Evolutionary conservation across 1,140 invertebrate genomes (phyloP).

Genomic region (Uloborus diversus): DNA sequence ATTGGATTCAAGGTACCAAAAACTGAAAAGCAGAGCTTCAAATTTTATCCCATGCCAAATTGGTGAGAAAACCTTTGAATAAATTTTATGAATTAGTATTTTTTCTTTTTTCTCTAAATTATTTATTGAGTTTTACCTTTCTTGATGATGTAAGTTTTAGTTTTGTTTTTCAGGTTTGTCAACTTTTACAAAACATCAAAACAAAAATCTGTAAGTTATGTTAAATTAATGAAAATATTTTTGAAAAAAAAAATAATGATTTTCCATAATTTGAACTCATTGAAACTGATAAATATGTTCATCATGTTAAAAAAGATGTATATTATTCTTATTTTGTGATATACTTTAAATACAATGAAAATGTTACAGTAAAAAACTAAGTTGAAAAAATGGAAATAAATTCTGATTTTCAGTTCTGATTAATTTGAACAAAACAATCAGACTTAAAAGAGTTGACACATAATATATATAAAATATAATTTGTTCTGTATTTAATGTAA

Average conservation of each 20-base stretch:
- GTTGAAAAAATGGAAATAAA: too few relatives aligned
- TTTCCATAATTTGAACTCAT: too few relatives aligned
- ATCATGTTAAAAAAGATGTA: neutral
- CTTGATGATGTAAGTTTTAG: neutral
- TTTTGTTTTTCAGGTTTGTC: slow-evolving; percentile 5
- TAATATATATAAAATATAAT: too few relatives aligned
- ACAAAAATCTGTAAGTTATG: neutral
- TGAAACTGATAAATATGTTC: too few relatives aligned
- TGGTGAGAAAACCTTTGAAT: slow-evolving; percentile 9
- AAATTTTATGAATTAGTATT: neutral
- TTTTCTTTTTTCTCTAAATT: neutral
- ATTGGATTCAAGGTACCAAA: slow-evolving; percentile 71
- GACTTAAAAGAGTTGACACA: too few relatives aligned
- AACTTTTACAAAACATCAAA: neutral
- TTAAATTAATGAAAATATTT: neutral
- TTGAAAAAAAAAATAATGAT: neutral
- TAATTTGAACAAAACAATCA: too few relatives aligned
- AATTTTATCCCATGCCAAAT: slow-evolving; percentile 68
- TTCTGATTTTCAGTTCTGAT: too few relatives aligned
- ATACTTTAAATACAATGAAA: too few relatives aligned
- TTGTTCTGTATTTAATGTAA: too few relatives aligned
- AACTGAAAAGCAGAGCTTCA: slow-evolving; percentile 70
- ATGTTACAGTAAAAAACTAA: too few relatives aligned
- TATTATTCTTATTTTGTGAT: neutral
- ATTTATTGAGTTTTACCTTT: neutral